phyloP scores from a whole-genome alignment of 2,797 vertebrate genomes.

The Dryobates pubescens region DNA sequence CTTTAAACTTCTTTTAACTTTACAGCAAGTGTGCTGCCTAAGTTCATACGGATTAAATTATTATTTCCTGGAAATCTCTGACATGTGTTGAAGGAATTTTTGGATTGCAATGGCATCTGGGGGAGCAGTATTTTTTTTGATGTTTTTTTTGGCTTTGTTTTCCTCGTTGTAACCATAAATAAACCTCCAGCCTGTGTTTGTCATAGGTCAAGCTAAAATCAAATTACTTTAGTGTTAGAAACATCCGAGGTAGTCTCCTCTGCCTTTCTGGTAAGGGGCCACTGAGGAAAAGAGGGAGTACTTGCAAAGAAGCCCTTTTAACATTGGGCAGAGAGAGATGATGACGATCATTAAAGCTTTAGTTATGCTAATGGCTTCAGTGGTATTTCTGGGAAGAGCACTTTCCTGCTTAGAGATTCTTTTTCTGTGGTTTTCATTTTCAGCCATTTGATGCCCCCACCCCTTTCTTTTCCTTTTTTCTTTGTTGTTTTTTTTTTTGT shows the following conservation, averaged over 20 bases:
- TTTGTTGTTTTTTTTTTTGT: neutral
- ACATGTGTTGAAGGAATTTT: neutral
- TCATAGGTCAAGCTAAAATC: neutral
- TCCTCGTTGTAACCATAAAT: neutral
- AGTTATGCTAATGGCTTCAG: neutral
- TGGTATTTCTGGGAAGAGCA: neutral
- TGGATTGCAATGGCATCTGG: neutral
- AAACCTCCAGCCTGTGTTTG: neutral
- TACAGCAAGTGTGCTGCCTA: neutral
- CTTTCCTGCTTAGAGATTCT: neutral
- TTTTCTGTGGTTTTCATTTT: neutral
- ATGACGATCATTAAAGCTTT: neutral
- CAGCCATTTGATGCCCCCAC: neutral
- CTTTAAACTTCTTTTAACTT: neutral
- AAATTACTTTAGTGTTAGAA: neutral
- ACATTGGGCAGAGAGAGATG: neutral
- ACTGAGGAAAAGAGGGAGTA: neutral
- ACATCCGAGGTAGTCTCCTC: neutral
- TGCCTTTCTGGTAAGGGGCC: neutral
- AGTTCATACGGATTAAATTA: neutral
- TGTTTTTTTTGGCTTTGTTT: neutral
- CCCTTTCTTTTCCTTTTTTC: too few species aligned
- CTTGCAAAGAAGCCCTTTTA: neutral
- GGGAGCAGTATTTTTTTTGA: neutral
- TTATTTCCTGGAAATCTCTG: neutral